A percentile compares a stretch with the other conserved stretches of the same genome.
phyloP scores from a whole-genome alignment of 2,888 invertebrate genomes.

The Yponomeuta malinellus region DNA sequence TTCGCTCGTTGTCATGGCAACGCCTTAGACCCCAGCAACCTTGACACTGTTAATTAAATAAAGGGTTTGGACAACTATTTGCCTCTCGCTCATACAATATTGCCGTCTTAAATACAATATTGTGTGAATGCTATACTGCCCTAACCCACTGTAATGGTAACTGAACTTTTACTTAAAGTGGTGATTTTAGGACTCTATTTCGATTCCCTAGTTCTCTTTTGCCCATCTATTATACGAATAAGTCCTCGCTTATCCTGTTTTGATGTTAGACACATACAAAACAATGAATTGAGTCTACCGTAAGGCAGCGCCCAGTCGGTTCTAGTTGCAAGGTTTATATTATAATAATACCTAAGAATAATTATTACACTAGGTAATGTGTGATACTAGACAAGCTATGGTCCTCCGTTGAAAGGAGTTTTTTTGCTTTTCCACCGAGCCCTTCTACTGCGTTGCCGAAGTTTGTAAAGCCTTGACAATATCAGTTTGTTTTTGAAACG shows the following conservation, averaged over 20 bases:
- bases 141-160: too few relatives aligned
- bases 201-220: neutral
- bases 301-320: neutral
- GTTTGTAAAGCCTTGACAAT: too few relatives aligned
- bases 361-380: conserved; percentile 41
- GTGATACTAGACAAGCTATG: conserved; percentile 52
- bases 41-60: too few relatives aligned
- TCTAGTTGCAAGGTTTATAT: neutral
- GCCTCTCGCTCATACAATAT: too few relatives aligned
- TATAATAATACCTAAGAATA: conserved; percentile 19
- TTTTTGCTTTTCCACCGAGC: too few relatives aligned
- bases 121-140: too few relatives aligned
- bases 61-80: too few relatives aligned
- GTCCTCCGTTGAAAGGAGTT: conserved; percentile 31
- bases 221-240: neutral
- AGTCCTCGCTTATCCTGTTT: neutral
- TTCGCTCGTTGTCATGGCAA: too few relatives aligned
- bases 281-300: neutral
- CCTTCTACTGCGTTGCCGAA: too few relatives aligned
- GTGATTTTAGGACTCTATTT: neutral
- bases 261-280: neutral
- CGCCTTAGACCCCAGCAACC: too few relatives aligned
- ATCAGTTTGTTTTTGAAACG: too few relatives aligned
- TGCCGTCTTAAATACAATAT: too few relatives aligned
- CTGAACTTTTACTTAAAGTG: neutral